Evolutionary conservation across 2,113 vertebrate species (phyloP).

Genomic region (Macroglossus sobrinus): DNA sequence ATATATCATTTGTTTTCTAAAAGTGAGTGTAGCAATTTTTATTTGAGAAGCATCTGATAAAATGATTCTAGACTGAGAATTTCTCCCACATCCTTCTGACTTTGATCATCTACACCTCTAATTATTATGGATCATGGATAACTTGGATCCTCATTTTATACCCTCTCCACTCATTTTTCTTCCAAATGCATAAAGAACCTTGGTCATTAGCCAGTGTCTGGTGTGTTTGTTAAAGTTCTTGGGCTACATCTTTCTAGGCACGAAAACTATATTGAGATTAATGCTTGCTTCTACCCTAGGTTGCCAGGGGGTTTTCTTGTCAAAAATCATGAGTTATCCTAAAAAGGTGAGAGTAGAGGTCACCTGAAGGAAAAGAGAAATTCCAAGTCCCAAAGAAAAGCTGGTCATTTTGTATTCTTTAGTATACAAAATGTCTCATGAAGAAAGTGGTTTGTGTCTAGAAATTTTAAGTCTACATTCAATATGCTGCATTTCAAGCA

Average conservation of each 20-base stretch:
- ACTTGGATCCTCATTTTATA: background rate
- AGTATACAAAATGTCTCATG: slow-evolving; percentile 49
- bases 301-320: background rate
- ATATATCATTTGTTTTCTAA: background rate
- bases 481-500: slow-evolving; percentile 58
- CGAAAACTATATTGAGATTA: background rate
- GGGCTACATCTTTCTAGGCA: background rate
- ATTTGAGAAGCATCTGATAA: background rate
- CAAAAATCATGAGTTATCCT: background rate
- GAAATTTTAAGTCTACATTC: slow-evolving; percentile 50
- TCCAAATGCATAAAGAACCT: background rate
- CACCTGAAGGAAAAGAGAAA: slow-evolving; percentile 17
- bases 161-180: background rate
- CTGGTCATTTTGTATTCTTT: slow-evolving; percentile 30
- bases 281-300: background rate
- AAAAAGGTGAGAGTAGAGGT: background rate
- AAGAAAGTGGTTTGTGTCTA: slow-evolving; percentile 54
- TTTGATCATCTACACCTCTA: background rate
- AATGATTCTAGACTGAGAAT: background rate
- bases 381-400: slow-evolving; percentile 31
- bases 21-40: background rate
- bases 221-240: background rate
- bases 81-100: background rate
- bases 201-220: background rate
- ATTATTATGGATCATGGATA: background rate